These are phyloP conservation scores for Gopherus flavomarginatus DNA, from an alignment of 2,113 vertebrate species.

Conservation along the genomic window DNA sequence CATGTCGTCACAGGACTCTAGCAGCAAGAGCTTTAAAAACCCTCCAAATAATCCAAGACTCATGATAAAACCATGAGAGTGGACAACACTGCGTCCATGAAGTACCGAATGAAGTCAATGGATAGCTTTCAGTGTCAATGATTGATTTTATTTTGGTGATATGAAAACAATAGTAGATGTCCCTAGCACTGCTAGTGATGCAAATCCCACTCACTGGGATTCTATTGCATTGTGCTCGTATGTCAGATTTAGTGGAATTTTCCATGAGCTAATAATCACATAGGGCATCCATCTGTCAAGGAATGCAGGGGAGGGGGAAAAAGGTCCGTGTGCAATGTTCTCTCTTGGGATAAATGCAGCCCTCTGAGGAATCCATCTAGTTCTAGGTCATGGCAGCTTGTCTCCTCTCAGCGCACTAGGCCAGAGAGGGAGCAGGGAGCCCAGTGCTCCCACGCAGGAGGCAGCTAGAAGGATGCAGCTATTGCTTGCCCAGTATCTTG, in stretches of 20 bases:
- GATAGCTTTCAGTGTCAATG: background rate
- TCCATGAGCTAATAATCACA: background rate
- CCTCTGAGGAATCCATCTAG: accelerated
- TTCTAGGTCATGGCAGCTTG: background rate
- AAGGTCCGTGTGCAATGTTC: background rate
- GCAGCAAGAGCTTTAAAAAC: background rate
- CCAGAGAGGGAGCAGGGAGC: background rate
- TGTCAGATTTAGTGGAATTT: background rate
- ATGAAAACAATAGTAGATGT: background rate
- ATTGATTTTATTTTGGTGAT: background rate
- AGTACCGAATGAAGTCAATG: background rate
- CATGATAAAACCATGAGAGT: background rate
- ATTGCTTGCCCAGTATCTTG: background rate
- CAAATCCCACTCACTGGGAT: background rate
- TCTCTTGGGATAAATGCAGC: background rate
- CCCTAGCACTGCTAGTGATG: background rate
- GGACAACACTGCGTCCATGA: background rate
- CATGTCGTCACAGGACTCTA: background rate
- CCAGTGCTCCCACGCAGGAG: background rate
- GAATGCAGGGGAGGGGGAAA: accelerated
- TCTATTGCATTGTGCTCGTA: background rate
- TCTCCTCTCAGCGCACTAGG: background rate
- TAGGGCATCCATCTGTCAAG: background rate
- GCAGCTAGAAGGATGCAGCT: background rate
- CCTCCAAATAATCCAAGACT: background rate